Evolutionary conservation across 2,888 invertebrate species (phyloP).

Genomic region (Synanthedon myopaeformis): DNA sequence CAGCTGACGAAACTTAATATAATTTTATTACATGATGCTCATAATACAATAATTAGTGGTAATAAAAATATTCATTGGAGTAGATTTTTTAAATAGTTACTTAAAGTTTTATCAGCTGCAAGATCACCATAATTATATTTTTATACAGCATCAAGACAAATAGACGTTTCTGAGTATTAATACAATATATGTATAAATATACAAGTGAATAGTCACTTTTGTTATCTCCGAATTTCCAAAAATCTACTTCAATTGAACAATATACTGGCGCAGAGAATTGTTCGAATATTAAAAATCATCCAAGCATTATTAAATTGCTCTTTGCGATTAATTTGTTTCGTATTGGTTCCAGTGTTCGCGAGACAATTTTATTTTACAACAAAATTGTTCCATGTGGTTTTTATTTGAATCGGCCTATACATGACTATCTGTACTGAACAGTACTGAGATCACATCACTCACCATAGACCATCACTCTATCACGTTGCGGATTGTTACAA

Average conservation of each 20-base stretch:
- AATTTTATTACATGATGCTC: no score
- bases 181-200: neutral
- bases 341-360: slow-evolving; percentile 21
- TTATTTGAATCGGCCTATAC: no score
- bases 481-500: no score
- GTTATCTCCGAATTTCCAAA: slow-evolving; percentile 14
- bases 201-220: neutral
- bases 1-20: no score
- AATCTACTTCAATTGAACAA: slow-evolving; percentile 45
- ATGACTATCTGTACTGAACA: no score
- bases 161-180: neutral
- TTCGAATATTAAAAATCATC: slow-evolving; percentile 64
- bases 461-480: no score
- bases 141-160: neutral
- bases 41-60: no score
- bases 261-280: slow-evolving; percentile 41
- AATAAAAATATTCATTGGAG: no score
- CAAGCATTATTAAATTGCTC: slow-evolving; percentile 59
- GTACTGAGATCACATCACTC: no score
- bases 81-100: no score
- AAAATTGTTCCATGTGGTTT: no score
- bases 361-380: no score
- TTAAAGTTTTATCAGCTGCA: slow-evolving; percentile 17
- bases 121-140: slow-evolving; percentile 26
- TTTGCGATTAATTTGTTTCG: slow-evolving; percentile 41